A percentile compares a stretch with the other conserved stretches of the same genome.
Evolutionary conservation across 92 coral and sea anemone species (phyloP).

Genomic region (Zoanthus sociatus): DNA sequence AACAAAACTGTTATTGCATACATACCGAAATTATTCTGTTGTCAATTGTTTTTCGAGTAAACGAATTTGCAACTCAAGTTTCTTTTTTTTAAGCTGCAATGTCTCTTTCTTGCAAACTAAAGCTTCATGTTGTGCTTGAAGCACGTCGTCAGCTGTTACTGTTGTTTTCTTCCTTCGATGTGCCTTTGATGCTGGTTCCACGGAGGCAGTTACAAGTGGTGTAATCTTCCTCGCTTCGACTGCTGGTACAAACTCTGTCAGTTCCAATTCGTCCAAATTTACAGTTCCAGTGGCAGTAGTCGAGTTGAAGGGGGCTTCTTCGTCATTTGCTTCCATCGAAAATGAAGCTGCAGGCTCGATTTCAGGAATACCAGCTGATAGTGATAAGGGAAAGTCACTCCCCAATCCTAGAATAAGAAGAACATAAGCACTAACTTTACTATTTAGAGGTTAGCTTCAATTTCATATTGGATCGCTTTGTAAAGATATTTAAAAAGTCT

Average conservation of each 20-base stretch:
- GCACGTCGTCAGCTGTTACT: neutral
- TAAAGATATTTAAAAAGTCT: neutral
- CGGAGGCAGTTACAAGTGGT: neutral
- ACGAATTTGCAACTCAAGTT: too few relatives aligned
- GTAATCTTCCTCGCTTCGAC: neutral
- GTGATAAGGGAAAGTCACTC: neutral
- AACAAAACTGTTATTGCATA: too few relatives aligned
- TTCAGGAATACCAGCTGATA: neutral
- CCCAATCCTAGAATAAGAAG: constrained; percentile 13
- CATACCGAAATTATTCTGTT: too few relatives aligned
- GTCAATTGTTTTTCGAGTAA: too few relatives aligned
- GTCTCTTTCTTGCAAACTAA: constrained; percentile 10
- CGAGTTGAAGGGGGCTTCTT: neutral
- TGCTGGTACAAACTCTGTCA: neutral
- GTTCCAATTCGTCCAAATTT: constrained; percentile 1
- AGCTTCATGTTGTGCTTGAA: neutral
- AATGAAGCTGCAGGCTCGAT: constrained; percentile 11
- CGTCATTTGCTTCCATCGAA: neutral
- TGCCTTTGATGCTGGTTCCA: neutral
- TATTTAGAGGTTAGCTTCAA: neutral
- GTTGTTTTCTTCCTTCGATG: neutral
- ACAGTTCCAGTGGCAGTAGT: constrained; percentile 15
- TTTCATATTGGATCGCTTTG: neutral
- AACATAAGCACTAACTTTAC: neutral
- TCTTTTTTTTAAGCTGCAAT: too few relatives aligned